Conservation (phyloP, 2,888 invertebrate species). For the Melinaea marsaeus region DNA sequence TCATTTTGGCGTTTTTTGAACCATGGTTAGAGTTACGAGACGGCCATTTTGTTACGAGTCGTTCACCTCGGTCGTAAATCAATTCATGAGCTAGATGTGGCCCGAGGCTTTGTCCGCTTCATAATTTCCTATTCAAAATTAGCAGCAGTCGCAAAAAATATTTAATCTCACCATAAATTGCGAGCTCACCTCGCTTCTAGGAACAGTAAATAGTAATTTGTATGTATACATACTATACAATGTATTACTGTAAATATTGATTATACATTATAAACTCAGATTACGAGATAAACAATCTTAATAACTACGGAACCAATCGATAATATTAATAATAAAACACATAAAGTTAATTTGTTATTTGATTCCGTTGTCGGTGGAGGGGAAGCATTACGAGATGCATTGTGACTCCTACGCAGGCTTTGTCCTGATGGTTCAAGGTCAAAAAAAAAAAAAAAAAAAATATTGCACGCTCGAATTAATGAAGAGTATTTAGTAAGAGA, state of each 20-base stretch:
- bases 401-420: conserved; percentile 26
- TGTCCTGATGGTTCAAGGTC: conserved; percentile 32
- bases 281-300: no score
- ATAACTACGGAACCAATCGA: no score
- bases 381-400: conserved; percentile 28
- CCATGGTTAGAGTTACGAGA: conserved; percentile 34
- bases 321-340: no score
- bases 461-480: conserved; percentile 13
- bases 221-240: background rate
- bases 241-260: background rate
- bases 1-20: conserved; percentile 32
- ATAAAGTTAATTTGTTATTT: background rate
- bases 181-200: background rate
- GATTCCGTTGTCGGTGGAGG: conserved; percentile 20
- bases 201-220: background rate
- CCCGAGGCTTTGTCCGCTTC: conserved; percentile 31
- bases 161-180: conserved; percentile 17
- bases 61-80: conserved; percentile 41
- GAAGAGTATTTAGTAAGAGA: background rate
- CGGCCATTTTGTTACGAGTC: conserved; percentile 44
- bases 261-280: background rate
- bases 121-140: conserved; percentile 22
- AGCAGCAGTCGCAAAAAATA: conserved; percentile 18
- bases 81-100: conserved; percentile 29
- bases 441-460: no score